phyloP scores from a whole-genome alignment of 2,888 invertebrate genomes.

The Lasioglossum lativentre region DNA sequence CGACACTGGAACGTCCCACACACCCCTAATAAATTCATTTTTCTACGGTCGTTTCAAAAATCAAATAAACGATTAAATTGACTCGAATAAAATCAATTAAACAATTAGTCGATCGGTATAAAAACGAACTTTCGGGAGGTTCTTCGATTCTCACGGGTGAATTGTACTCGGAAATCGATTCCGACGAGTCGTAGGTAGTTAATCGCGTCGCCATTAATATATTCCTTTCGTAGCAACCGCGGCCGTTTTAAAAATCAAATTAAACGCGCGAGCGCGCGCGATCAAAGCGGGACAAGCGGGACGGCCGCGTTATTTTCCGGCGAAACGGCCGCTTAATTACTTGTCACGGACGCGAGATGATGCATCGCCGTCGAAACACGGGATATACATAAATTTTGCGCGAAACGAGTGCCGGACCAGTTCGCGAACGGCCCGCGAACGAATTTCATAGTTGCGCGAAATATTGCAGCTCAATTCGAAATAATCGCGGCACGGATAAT shows the following conservation, averaged over 20 bases:
- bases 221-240: conserved; percentile 21
- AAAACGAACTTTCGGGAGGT: background rate
- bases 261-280: conserved; percentile 29
- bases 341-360: conserved; percentile 50
- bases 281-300: conserved; percentile 20
- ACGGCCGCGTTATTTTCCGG: conserved; percentile 30
- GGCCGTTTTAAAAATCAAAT: conserved; percentile 43
- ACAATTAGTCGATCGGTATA: background rate
- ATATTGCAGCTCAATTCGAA: conserved; percentile 42
- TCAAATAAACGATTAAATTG: background rate
- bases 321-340: conserved; percentile 48
- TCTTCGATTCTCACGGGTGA: background rate
- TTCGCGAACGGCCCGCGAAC: background rate
- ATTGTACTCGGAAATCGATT: background rate
- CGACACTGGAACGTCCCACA: no score
- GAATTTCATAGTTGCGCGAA: conserved; percentile 46
- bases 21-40: no score
- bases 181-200: background rate
- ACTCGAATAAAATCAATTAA: background rate
- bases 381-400: conserved; percentile 49
- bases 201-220: conserved; percentile 33
- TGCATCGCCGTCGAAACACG: conserved; percentile 43
- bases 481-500: conserved; percentile 38
- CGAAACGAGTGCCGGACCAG: conserved; percentile 1
- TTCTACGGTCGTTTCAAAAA: no score